Evolutionary conservation across 1,140 invertebrate genomes (phyloP).

Genomic region (Platorchestia sp.): DNA sequence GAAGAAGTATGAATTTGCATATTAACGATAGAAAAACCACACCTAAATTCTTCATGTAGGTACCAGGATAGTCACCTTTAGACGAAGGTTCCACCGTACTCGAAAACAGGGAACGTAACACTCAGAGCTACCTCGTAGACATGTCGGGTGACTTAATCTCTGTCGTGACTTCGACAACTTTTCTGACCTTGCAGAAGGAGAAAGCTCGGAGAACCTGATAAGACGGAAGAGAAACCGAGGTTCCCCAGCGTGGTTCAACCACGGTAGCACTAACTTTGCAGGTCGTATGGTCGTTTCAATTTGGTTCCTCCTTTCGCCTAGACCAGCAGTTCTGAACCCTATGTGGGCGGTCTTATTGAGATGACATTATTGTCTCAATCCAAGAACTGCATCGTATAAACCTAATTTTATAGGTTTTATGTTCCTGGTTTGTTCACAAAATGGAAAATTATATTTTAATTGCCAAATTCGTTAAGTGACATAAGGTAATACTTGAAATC

Average conservation of each 20-base stretch:
- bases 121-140: neutral
- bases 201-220: conserved; percentile 15
- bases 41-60: neutral
- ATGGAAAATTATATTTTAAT: no score
- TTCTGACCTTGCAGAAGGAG: conserved; percentile 19
- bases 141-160: neutral
- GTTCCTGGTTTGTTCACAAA: no score
- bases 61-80: neutral
- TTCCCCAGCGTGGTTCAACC: conserved; percentile 7
- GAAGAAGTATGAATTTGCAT: neutral
- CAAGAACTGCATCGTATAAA: no score
- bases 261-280: neutral
- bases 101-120: neutral
- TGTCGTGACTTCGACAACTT: neutral
- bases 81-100: neutral
- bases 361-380: no score
- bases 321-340: neutral
- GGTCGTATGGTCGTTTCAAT: neutral
- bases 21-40: no score
- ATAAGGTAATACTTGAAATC: no score
- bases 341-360: neutral
- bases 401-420: no score
- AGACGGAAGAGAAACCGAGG: conserved; percentile 5
- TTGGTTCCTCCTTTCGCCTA: neutral
- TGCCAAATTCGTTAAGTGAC: no score